A percentile compares a stretch with the other conserved stretches of the same genome.
Conservation (phyloP, 2,113 vertebrate species). For the Osmerus mordax region DNA sequence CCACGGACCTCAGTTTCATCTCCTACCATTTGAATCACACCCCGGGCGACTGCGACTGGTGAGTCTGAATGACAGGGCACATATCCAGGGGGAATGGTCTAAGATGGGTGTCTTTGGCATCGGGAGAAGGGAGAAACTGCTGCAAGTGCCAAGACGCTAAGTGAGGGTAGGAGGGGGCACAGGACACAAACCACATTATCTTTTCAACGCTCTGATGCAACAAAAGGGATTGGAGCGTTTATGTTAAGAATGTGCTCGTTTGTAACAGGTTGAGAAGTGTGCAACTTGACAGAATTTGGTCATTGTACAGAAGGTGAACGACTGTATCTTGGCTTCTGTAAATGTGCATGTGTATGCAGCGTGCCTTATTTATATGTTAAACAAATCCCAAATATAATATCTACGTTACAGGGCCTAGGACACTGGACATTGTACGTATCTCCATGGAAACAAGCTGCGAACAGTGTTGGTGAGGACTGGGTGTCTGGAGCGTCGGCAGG, state of each 20-base stretch:
- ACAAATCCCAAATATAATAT: constrained; percentile 40
- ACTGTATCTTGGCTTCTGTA: not conserved
- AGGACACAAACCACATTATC: no score
- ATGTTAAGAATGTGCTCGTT: no score
- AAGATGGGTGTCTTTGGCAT: not conserved
- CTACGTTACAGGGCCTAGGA: constrained; percentile 42
- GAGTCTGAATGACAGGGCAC: not conserved
- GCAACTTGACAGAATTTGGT: no score
- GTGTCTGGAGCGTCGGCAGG: constrained; percentile 36
- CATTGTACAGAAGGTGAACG: not conserved
- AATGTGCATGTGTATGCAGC: not conserved
- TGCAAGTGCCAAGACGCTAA: no score
- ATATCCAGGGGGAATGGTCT: not conserved
- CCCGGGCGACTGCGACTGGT: not conserved
- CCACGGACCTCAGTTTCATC: not conserved
- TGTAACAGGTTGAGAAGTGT: no score
- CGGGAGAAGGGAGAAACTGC: not conserved
- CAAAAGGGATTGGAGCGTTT: no score
- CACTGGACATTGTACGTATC: constrained; percentile 41
- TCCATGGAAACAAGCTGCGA: constrained; percentile 63
- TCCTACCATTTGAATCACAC: not conserved
- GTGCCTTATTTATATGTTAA: constrained; percentile 3
- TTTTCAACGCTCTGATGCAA: no score
- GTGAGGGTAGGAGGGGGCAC: no score
- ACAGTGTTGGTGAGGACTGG: constrained; percentile 29